Base-by-base conservation (phyloP, 2,113 vertebrate genomes). In the Hydropotes inermis region DNA sequence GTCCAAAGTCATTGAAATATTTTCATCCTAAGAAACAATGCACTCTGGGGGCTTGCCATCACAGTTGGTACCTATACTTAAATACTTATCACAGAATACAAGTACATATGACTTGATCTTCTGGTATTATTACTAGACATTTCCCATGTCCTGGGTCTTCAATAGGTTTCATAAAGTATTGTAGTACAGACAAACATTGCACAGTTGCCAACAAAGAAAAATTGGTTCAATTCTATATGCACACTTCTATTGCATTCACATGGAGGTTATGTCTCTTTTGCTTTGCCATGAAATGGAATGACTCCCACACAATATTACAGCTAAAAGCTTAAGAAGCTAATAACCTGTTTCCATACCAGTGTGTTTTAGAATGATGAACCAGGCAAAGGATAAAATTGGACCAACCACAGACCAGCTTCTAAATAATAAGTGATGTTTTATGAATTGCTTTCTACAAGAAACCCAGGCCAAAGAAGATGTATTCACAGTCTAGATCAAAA, bases 301-400 rank as follows among this genome's bases (percentile, higher is more conserved):
- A 89, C 43, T 93, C 27, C 70, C 16, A 12, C 6, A 92, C 21
- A 36, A 28, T 28, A 82, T 57, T 78, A 52, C 1, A 82, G 39
- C 61, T 55, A 47, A 79, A 96, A 60, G 78, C 30, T 76, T 88
- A 90, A 96, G 50, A 93, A 91, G 36, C 54, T 57, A 96, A 93
- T 93, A 89, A 50, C 52, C 84, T 87, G 57, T 89, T 97, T 94
- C 55, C n/a, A 19, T 61, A 81, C 30, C 2, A 30, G 6, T 45
- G 23, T 70, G 47, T 92, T 96, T 89, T 78, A 95, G 45, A 92
- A 88, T 86, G 30, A 92, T 36, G 57, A 74, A 28, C 50, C 36
- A 86, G 33, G 88, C 16, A 39, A 84, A 50, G 82, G 76, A 50
- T 86, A 82, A 91, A 50, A 60, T 11, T 60, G 64, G 74, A 60